Conservation (phyloP, 2,113 vertebrate species). For the Lates calcarifer region DNA sequence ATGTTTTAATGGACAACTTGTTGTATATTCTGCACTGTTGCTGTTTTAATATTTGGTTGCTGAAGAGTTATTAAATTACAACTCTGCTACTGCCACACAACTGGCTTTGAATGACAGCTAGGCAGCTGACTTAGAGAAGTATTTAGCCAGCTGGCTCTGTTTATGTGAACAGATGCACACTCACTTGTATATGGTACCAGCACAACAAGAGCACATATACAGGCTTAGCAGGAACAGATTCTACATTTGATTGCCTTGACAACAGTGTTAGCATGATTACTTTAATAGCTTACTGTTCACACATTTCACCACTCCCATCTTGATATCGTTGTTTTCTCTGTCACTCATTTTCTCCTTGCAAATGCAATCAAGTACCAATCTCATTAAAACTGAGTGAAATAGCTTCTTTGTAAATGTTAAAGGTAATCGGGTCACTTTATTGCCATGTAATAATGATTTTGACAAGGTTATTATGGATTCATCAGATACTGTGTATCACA, state of each 20-base stretch:
- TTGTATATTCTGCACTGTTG: slow-evolving; percentile 33
- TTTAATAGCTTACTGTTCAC: slow-evolving; percentile 15
- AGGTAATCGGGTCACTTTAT: slow-evolving; percentile 44
- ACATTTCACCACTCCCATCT: neutral
- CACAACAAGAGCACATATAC: neutral
- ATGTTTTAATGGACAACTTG: slow-evolving; percentile 60
- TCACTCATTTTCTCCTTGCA: slow-evolving; percentile 22
- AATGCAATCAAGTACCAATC: slow-evolving; percentile 30
- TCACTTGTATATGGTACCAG: neutral
- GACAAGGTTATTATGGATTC: slow-evolving; percentile 39
- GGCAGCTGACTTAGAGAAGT: slow-evolving; percentile 17
- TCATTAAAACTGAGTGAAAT: slow-evolving; percentile 27
- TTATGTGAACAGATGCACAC: slow-evolving; percentile 36
- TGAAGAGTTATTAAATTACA: slow-evolving; percentile 56
- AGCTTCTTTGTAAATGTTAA: slow-evolving; percentile 34
- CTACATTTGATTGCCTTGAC: slow-evolving; percentile 40
- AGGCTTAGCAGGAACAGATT: neutral
- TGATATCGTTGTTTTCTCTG: slow-evolving; percentile 23
- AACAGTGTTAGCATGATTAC: slow-evolving; percentile 35
- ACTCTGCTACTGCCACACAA: slow-evolving; percentile 18
- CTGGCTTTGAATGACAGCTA: slow-evolving; percentile 38
- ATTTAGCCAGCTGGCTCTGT: slow-evolving; percentile 34
- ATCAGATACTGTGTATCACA: slow-evolving; percentile 33
- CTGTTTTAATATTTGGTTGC: slow-evolving; percentile 44
- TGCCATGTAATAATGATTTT: slow-evolving; percentile 21